These are phyloP conservation scores for Drosophila emarginata DNA, from an alignment of 2,888 invertebrate species.

Conservation along the genomic window DNA sequence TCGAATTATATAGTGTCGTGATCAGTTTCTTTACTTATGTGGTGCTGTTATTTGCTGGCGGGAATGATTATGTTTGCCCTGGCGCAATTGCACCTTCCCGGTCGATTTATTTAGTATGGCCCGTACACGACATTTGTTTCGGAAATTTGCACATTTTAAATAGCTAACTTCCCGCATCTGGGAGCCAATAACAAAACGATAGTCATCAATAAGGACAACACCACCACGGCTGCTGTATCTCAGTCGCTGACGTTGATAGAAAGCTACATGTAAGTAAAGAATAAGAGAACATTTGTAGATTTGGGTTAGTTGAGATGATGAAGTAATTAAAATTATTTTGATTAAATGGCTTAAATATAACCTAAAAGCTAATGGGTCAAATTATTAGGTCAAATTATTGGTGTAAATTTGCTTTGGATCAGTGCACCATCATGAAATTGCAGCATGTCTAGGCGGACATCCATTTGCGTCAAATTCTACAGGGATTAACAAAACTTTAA, in stretches of 20 bases:
- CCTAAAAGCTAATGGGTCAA: not conserved
- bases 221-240: slow-evolving; percentile 21
- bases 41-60: slow-evolving; percentile 23
- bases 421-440: too few relatives aligned
- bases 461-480: too few relatives aligned
- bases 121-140: slow-evolving; percentile 79
- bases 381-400: not conserved
- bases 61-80: slow-evolving; percentile 77
- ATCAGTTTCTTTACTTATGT: slow-evolving; percentile 16
- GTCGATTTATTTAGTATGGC: slow-evolving; percentile 78
- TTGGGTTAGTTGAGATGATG: slow-evolving; percentile 25
- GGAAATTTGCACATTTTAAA: slow-evolving; percentile 81
- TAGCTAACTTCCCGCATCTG: slow-evolving; percentile 78
- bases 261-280: slow-evolving; percentile 38
- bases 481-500: not conserved
- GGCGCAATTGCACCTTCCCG: slow-evolving; percentile 69
- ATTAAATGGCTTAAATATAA: not conserved
- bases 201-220: slow-evolving; percentile 67
- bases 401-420: too few relatives aligned
- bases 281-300: slow-evolving; percentile 6
- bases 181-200: slow-evolving; percentile 80
- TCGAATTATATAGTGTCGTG: not conserved
- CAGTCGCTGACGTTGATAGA: not conserved
- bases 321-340: not conserved
- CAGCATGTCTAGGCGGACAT: too few relatives aligned